phyloP scores from a whole-genome alignment of 2,888 invertebrate species.

The Phymatocera aterrima region DNA sequence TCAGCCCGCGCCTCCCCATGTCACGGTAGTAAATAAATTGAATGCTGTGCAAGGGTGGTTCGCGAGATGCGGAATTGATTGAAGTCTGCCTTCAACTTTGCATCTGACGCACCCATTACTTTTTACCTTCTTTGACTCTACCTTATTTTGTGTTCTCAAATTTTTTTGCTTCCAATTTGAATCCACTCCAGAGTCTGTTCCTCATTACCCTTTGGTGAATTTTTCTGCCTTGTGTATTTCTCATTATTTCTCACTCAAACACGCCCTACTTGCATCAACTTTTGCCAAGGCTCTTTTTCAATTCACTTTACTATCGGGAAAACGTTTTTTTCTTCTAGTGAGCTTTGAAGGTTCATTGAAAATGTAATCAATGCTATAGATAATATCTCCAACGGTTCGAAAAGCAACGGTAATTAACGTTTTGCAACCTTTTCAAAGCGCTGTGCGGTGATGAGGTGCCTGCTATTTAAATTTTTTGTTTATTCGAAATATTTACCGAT shows the following conservation, averaged over 20 bases:
- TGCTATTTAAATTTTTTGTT: not conserved
- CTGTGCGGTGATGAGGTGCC: not conserved
- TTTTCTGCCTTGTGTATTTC: too few relatives aligned
- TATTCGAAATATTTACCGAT: not conserved
- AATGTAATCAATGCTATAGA: not conserved
- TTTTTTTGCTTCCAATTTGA: not conserved
- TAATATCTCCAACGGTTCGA: not conserved
- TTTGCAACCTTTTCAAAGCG: not conserved
- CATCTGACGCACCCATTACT: not conserved
- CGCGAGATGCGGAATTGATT: not conserved
- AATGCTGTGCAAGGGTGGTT: not conserved
- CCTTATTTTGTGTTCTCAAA: not conserved
- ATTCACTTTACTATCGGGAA: not conserved
- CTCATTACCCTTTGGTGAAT: not conserved
- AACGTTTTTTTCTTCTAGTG: not conserved
- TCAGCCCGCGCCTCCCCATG: not conserved
- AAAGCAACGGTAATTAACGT: not conserved
- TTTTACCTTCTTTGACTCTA: not conserved
- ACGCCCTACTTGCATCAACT: too few relatives aligned
- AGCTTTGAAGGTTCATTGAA: not conserved
- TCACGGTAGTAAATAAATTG: constrained; percentile 15
- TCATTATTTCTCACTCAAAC: too few relatives aligned
- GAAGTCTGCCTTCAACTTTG: not conserved
- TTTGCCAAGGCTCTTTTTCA: not conserved
- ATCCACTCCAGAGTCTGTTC: not conserved